Percentiles rank a stretch among this genome's conserved stretches.
phyloP scores from a whole-genome alignment of 2,888 invertebrate genomes.

The Nomada lathburiana region DNA sequence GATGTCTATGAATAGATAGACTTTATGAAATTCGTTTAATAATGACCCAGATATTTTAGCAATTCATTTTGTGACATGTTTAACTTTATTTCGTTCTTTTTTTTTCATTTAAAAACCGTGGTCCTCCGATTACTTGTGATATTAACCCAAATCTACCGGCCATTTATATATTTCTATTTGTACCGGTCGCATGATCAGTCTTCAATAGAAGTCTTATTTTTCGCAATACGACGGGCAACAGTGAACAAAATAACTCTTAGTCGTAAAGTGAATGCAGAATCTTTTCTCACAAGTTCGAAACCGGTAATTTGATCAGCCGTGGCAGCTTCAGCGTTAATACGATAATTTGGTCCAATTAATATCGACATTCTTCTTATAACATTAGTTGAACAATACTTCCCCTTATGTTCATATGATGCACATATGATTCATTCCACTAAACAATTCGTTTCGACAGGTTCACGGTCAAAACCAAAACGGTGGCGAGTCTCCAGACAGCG shows the following conservation, averaged over 20 bases:
- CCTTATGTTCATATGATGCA: too few species aligned
- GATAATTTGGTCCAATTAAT: too few species aligned
- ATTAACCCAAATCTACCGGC: not conserved
- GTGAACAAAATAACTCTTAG: too few species aligned
- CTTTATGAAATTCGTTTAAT: not conserved
- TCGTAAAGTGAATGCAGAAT: too few species aligned
- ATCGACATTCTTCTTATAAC: not conserved
- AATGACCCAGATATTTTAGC: not conserved
- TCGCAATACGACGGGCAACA: too few species aligned
- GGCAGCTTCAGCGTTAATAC: too few species aligned
- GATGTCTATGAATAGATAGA: too few species aligned
- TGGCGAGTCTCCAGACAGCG: slow-evolving; percentile 92
- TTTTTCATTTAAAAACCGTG: not conserved
- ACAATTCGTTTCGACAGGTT: slow-evolving; percentile 69
- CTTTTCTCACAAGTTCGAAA: too few species aligned
- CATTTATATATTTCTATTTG: too few species aligned
- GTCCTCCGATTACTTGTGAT: not conserved
- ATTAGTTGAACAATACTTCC: not conserved
- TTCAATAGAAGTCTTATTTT: too few species aligned
- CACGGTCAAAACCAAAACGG: slow-evolving; percentile 86
- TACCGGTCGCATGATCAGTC: too few species aligned
- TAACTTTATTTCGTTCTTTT: not conserved
- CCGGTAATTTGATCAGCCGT: too few species aligned
- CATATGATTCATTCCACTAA: not conserved
- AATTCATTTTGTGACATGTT: not conserved